phyloP scores from a whole-genome alignment of 2,888 invertebrate genomes.

The Gymnosoma rotundatum region DNA sequence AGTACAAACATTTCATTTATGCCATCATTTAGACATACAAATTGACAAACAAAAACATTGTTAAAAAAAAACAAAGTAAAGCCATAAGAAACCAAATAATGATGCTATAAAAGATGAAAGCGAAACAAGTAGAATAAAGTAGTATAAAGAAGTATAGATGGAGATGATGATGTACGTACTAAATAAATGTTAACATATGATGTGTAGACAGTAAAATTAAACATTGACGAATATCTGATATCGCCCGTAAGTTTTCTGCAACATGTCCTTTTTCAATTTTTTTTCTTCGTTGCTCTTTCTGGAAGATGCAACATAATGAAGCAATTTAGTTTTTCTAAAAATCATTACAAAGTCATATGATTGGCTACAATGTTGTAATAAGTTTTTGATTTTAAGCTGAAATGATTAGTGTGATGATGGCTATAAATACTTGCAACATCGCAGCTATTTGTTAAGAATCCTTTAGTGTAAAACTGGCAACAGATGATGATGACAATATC shows the following conservation, averaged over 20 bases:
- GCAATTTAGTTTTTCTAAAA: constrained; percentile 33
- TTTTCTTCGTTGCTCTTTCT: not conserved
- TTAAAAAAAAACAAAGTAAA: not conserved
- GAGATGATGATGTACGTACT: constrained; percentile 47
- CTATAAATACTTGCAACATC: constrained; percentile 40
- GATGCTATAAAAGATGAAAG: constrained; percentile 8
- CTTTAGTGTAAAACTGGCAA: not conserved
- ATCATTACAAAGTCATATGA: constrained; percentile 8
- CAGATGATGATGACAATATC: constrained; percentile 67
- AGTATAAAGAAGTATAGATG: constrained; percentile 23
- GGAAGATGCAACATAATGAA: constrained; percentile 40
- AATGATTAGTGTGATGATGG: constrained; percentile 55
- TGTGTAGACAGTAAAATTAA: constrained; percentile 69
- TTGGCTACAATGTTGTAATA: constrained; percentile 40
- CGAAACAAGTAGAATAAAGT: not conserved
- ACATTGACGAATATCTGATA: constrained; percentile 66
- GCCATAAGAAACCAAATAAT: constrained; percentile 5
- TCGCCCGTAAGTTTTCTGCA: constrained; percentile 41
- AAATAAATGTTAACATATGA: constrained; percentile 67
- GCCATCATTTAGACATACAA: constrained; percentile 65
- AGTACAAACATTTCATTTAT: constrained; percentile 69
- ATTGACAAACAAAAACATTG: constrained; percentile 23
- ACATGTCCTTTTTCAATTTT: constrained; percentile 30
- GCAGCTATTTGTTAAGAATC: constrained; percentile 16
- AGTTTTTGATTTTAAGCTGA: constrained; percentile 55